These are phyloP conservation scores for Grallaria varia DNA, from an alignment of 2,113 vertebrate species.

Conservation along the genomic window DNA sequence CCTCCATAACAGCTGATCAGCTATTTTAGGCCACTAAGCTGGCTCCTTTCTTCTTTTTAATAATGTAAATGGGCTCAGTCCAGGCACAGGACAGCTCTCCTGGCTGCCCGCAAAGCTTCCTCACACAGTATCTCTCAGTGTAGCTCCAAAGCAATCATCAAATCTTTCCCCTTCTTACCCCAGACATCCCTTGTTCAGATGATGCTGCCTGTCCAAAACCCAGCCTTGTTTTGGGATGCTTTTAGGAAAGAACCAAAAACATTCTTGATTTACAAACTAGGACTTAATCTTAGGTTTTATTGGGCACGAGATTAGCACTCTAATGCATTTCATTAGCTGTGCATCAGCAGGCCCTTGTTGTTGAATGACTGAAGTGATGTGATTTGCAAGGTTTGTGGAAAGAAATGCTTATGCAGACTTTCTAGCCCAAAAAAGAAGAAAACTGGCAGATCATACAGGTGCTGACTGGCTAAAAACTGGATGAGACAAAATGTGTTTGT, in stretches of 20 bases:
- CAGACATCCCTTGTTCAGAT: neutral
- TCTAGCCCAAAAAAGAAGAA: neutral
- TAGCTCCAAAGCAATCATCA: neutral
- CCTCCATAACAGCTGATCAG: neutral
- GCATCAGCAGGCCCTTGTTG: neutral
- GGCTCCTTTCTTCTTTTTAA: neutral
- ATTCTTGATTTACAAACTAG: neutral
- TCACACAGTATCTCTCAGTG: neutral
- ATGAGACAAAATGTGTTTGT: neutral
- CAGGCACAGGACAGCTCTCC: neutral
- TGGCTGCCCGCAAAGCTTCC: neutral
- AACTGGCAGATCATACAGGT: neutral
- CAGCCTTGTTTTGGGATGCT: neutral
- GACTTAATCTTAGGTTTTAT: neutral
- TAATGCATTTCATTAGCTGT: neutral
- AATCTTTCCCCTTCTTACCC: neutral
- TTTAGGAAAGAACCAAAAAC: neutral
- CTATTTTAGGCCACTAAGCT: neutral
- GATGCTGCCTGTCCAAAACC: neutral
- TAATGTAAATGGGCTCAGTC: neutral
- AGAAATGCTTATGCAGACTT: neutral
- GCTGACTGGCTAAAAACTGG: neutral
- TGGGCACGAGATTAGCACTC: neutral
- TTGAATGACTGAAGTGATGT: neutral
- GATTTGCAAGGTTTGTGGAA: neutral